Evolutionary conservation across 2,888 invertebrate genomes (phyloP).

Genomic region (Cryptops parisi): DNA sequence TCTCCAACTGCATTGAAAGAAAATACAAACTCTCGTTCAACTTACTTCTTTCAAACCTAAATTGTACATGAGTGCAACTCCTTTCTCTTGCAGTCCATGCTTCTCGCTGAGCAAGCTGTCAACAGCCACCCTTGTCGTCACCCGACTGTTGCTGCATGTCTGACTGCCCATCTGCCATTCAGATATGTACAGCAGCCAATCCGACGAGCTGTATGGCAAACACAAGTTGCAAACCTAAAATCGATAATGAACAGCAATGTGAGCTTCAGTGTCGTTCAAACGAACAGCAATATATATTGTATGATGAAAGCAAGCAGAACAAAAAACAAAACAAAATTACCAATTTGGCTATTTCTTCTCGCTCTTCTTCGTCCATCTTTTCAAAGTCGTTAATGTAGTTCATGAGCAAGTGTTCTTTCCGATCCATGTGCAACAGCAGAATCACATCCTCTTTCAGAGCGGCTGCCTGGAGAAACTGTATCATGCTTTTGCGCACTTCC

Average conservation of each 20-base stretch:
- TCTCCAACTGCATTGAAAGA: background rate
- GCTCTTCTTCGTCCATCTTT: conserved; percentile 53
- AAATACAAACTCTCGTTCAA: too few species aligned
- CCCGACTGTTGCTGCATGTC: conserved; percentile 70
- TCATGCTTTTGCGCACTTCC: conserved; percentile 18
- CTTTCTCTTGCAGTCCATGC: conserved; percentile 55
- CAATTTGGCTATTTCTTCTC: conserved; percentile 61
- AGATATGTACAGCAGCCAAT: conserved; percentile 86
- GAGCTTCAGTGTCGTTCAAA: too few species aligned
- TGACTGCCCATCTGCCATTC: conserved; percentile 61
- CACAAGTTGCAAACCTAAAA: conserved; percentile 87
- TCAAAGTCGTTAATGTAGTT: conserved; percentile 72
- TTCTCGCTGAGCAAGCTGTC: conserved; percentile 63
- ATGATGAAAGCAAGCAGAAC: too few species aligned
- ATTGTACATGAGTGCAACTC: conserved; percentile 77
- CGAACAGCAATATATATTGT: too few species aligned
- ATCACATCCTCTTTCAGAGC: conserved; percentile 66
- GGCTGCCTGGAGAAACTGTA: conserved; percentile 25
- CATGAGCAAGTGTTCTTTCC: conserved; percentile 74
- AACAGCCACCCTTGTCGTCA: conserved; percentile 63
- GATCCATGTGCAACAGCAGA: conserved; percentile 74
- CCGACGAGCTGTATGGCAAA: conserved; percentile 72
- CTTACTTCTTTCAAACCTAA: conserved; percentile 88
- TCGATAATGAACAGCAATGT: too few species aligned
- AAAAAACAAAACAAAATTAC: conserved; percentile 38